Base-by-base conservation (phyloP, 2,797 vertebrate genomes). In the Crenichthys baileyi region DNA sequence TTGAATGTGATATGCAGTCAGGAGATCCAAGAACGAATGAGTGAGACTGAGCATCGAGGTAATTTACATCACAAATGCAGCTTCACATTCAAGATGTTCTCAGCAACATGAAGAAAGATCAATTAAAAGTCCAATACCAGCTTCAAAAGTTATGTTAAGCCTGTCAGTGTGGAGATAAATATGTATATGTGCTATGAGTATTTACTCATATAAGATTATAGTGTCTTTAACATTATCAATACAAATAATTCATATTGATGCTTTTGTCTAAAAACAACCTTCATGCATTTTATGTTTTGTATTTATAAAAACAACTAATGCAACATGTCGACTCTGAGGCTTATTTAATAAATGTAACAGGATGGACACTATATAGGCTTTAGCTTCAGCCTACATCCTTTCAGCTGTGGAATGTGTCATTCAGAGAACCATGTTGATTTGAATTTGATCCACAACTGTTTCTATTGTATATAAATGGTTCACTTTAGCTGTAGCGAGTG, bases 1-100 rank as follows among this genome's bases (percentile, higher is more conserved):
- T 39, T 55, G 87, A 90, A 89, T 88, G 75, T 81, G 80, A 87
- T 87, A 89, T 81, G 75, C 74, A 83, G 72, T 15, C 24, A 50
- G 55, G 72, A 87, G 83, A 91, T 85, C 85, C 29, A 78, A 87
- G 78, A 83, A 67, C 70, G 70, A 77, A 83, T 60, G 61, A 72
- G 56, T 53, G 79, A 67, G 78, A 70, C 60, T 6, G 68, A 29
- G 41, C 75, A 79, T 70, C 41, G 0, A 55, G 72, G 75, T 76
- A 71, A 65, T 44, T 86, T 56, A 76, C 74, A 81, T 83, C 73
- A 76, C 39, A 36, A 75, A 83, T 12, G 53, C 70, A 79, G 51
- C 58, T 56, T 70, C 26, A 51, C 12, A 68, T 18, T 26, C 70
- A 41, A 2, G 67, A 79, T 77, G 18, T 78, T 44, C 48, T 58